phyloP scores from a whole-genome alignment of 2,888 invertebrate species.

The Drosophila subsilvestris region DNA sequence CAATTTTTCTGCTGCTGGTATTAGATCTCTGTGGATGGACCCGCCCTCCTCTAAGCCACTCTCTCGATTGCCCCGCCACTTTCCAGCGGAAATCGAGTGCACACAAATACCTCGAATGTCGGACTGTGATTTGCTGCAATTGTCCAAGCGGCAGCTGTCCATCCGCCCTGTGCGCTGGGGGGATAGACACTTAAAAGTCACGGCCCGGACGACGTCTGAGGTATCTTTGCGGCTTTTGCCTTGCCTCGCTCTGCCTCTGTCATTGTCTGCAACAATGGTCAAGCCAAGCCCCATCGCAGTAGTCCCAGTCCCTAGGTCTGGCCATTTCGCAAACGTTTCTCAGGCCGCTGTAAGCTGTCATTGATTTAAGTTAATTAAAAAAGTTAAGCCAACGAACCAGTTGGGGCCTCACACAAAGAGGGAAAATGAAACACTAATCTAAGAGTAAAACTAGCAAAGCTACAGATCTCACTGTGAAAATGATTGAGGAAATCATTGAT shows the following conservation, averaged over 20 bases:
- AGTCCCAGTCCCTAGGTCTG: conserved; percentile 37
- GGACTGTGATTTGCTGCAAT: conserved; percentile 59
- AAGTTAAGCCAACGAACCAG: conserved; percentile 14
- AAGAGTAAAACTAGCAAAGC: conserved; percentile 2
- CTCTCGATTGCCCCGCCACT: conserved; percentile 20
- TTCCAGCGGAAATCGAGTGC: conserved; percentile 59
- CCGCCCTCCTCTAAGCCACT: conserved; percentile 10
- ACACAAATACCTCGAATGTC: conserved; percentile 28
- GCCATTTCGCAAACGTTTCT: conserved; percentile 51
- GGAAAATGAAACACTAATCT: not conserved
- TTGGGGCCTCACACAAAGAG: conserved; percentile 6
- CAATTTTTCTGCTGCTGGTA: conserved; percentile 42
- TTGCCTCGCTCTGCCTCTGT: conserved; percentile 30
- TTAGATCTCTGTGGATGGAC: conserved; percentile 49
- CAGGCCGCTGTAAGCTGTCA: conserved; percentile 40
- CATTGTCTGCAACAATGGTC: conserved; percentile 43
- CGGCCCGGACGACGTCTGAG: conserved; percentile 15
- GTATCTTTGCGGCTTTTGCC: conserved; percentile 41
- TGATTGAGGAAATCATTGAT: not conserved
- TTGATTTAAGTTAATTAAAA: conserved; percentile 64
- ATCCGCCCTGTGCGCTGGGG: conserved; percentile 39
- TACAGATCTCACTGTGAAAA: not conserved
- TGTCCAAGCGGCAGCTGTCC: conserved; percentile 37
- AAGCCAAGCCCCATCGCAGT: not conserved
- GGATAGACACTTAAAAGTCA: conserved; percentile 49